Base-by-base conservation (phyloP, 1,140 invertebrate species). In the Meloidogyne hapla region DNA sequence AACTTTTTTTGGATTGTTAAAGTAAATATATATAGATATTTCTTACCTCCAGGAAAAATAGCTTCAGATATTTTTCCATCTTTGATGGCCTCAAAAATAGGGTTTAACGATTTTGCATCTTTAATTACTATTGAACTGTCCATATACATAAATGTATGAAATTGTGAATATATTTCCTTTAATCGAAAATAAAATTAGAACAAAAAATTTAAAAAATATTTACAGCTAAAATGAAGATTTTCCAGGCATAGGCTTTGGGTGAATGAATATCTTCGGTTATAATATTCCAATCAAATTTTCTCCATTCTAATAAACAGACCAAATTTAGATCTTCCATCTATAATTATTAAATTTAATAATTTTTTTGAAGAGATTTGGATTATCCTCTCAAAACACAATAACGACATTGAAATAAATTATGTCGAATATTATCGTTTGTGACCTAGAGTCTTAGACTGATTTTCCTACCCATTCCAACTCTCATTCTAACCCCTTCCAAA, bases 211-310 rank as follows among this genome's bases (percentile, higher is more conserved):
- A 33, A 21, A 33, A 28, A 12, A 12, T 28, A 68, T 23, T 68
- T 28, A 68, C 67, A 26, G 67, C 67, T 23, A 68, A 33, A 23
- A 68, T 68, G 8, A 40, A 26, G 15, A 68, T 68, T 68, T 68
- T 68, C 67, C 67, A 68, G 8, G 67, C n/a, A 28, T 33, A 68
- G 1, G n/a, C 42, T 21, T n/a, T 21, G 13, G 42, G 67, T 28
- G n/a, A 21, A 40, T 28, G 67, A 13, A 68, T 40, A 28, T 68
- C 26, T 21, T 21, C n/a, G 13, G 13, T 26, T 40, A 68, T 33
- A 21, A 23, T 8, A 28, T 26, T 33, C 21, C 28, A 68, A 68
- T 68, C 26, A 28, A 68, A 68, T 40, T 68, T 21, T 21, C 67
- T 26, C 67, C 67, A 68, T 28, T 68, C 67, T 40, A 68, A 1